A percentile compares a stretch with the other conserved stretches of the same genome.
Conservation (phyloP, 2,797 vertebrate species). For the Myotis myotis region DNA sequence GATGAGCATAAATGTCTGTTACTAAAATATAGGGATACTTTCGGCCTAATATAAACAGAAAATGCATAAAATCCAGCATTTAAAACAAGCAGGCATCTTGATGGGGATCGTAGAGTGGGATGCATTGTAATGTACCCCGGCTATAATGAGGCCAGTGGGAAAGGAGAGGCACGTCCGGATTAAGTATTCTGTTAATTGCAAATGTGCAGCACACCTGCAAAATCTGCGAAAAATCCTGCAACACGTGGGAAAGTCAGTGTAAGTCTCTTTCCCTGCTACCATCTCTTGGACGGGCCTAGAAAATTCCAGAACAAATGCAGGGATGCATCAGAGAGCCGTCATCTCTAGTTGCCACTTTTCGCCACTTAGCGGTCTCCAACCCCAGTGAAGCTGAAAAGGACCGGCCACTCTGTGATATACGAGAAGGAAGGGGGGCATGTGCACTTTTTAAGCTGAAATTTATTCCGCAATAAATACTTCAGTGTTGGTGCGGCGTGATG, state of each 20-base stretch:
- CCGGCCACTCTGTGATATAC: slow-evolving; percentile 63
- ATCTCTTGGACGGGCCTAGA: slow-evolving; percentile 51
- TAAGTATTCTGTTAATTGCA: slow-evolving; percentile 82
- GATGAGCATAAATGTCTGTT: slow-evolving; percentile 67
- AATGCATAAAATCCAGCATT: slow-evolving; percentile 70
- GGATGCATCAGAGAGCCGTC: slow-evolving; percentile 11
- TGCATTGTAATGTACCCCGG: slow-evolving; percentile 67
- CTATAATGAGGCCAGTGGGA: slow-evolving; percentile 74
- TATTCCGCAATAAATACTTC: slow-evolving; percentile 81
- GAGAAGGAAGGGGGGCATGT: neutral
- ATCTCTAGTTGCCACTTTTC: slow-evolving; percentile 49
- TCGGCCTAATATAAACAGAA: slow-evolving; percentile 71
- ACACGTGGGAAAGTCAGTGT: slow-evolving; percentile 66
- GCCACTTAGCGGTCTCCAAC: slow-evolving; percentile 51
- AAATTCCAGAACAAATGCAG: slow-evolving; percentile 67
- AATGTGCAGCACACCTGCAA: slow-evolving; percentile 81
- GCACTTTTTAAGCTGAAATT: slow-evolving; percentile 79
- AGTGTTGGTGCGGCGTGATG: slow-evolving; percentile 78
- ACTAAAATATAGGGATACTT: slow-evolving; percentile 75
- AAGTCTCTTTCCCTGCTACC: neutral
- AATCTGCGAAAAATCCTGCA: slow-evolving; percentile 79
- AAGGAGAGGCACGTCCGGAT: slow-evolving; percentile 74
- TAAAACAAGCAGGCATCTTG: slow-evolving; percentile 76
- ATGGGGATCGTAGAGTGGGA: slow-evolving; percentile 62
- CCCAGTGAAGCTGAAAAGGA: slow-evolving; percentile 65